Percentiles rank a stretch among this genome's conserved stretches.
Evolutionary conservation across 2,888 invertebrate genomes (phyloP).

Genomic region (Agrypnus murinus): DNA sequence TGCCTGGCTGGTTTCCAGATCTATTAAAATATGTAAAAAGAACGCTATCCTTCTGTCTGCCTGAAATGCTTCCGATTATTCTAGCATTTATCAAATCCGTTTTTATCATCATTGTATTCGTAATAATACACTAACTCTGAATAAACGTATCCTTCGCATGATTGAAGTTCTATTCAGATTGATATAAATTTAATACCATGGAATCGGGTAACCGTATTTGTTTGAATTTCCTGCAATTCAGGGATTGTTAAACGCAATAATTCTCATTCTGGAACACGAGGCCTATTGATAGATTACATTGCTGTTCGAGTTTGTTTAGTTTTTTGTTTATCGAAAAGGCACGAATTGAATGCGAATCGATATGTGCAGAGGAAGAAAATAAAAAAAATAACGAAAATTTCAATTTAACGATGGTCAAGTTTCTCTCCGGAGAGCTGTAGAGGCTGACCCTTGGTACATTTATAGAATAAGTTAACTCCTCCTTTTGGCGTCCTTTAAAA

Average conservation of each 20-base stretch:
- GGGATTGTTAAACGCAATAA: slow-evolving; percentile 30
- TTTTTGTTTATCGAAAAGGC: slow-evolving; percentile 35
- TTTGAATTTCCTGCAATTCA: slow-evolving; percentile 32
- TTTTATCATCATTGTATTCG: slow-evolving; percentile 17
- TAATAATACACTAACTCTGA: not conserved
- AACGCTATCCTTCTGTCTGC: not conserved
- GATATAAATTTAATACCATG: slow-evolving; percentile 43
- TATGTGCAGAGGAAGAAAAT: slow-evolving; percentile 10
- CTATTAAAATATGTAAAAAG: slow-evolving; percentile 39
- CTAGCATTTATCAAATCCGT: too few relatives aligned
- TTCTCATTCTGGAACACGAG: slow-evolving; percentile 31
- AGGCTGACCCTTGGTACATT: slow-evolving; percentile 51
- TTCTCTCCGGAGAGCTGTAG: slow-evolving; percentile 52
- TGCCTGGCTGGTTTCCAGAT: slow-evolving; percentile 38
- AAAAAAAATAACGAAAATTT: slow-evolving; percentile 45
- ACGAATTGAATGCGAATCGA: slow-evolving; percentile 28
- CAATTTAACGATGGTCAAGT: slow-evolving; percentile 53
- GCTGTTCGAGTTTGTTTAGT: slow-evolving; percentile 13
- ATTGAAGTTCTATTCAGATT: slow-evolving; percentile 41
- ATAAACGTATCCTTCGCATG: slow-evolving; percentile 17
- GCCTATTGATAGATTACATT: slow-evolving; percentile 19
- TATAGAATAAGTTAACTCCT: slow-evolving; percentile 52
- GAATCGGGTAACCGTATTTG: slow-evolving; percentile 38
- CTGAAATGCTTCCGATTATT: slow-evolving; percentile 3
- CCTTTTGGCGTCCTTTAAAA: slow-evolving; percentile 36